Base-by-base conservation (phyloP, 2,113 vertebrate genomes). In the Plestiodon gilberti region DNA sequence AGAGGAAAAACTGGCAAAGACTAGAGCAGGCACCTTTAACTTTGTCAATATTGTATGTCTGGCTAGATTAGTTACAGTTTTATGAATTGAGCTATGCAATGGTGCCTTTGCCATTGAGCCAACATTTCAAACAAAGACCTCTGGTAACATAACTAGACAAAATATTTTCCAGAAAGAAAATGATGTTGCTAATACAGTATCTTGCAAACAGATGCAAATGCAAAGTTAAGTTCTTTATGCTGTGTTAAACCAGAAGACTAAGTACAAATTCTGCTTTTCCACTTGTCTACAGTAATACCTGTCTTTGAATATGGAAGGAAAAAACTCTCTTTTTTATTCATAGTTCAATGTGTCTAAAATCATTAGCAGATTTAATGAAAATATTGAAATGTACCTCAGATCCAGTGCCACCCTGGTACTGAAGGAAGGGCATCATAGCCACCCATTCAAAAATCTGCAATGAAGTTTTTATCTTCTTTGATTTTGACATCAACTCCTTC, bases 121-220 rank as follows among this genome's bases (percentile, higher is more conserved):
- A 92, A 90, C 85, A 89, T 90, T 82, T 88, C 70, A 86, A 90
- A 93, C 90, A 95, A 93, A 93, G 86, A 93, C 90, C 90, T 93
- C 88, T 94, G 88, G 83, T 94, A 93, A 91, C 87, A 88, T 77
- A 94, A 93, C 92, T 91, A 93, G 91, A 91, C 87, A 95, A 94
- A 95, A 95, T 95, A 95, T 93, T 94, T 93, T 87, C 73, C 84
- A 93, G 90, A 91, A 93, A 73, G 15, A 81, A 64, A 93, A 93
- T 87, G 80, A 78, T 93, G 76, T 85, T 90, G 77, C 90, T 93
- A 88, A 52, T 15, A n/a, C n/a, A n/a, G n/a, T n/a, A 69, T 82
- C 92, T 93, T 93, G 91, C 93, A 90, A 94, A 94, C 83, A 91
- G 93, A 93, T 95, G 93, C 89, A 93, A 94, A 95, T 92, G 85